phyloP scores from a whole-genome alignment of 2,113 vertebrate species.

The Podocnemis expansa region DNA sequence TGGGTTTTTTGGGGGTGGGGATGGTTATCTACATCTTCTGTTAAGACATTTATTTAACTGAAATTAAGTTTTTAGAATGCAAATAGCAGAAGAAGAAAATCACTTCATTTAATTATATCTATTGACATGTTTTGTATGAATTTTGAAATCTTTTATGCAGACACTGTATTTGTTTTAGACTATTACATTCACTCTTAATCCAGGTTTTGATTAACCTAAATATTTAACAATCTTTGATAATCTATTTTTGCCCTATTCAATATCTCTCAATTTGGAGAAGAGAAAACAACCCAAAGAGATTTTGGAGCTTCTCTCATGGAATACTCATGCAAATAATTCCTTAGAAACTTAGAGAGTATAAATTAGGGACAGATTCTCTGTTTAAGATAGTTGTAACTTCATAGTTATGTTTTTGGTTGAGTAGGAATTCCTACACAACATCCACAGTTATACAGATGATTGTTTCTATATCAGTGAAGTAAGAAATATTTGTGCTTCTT shows the following conservation, averaged over 20 bases:
- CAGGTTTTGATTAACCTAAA: background rate
- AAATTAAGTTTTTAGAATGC: background rate
- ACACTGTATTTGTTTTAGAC: background rate
- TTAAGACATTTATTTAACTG: constrained; percentile 21
- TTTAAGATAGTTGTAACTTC: background rate
- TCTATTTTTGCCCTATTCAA: background rate
- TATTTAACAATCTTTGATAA: background rate
- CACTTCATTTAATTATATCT: background rate
- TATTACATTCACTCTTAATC: background rate
- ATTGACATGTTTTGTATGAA: background rate
- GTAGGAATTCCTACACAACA: background rate
- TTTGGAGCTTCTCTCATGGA: background rate
- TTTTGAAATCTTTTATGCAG: background rate
- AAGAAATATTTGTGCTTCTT: background rate
- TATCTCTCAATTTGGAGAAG: background rate
- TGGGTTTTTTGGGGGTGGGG: background rate
- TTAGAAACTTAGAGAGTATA: background rate
- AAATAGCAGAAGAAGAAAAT: background rate
- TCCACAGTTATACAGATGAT: background rate
- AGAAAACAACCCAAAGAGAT: background rate
- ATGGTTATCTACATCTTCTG: background rate
- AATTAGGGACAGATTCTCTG: background rate
- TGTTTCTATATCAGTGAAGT: background rate
- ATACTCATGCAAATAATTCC: background rate
- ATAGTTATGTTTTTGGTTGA: background rate